Percentiles rank a stretch among this genome's conserved stretches.
phyloP scores from a whole-genome alignment of 2,113 vertebrate species.

The Pangasianodon gigas region DNA sequence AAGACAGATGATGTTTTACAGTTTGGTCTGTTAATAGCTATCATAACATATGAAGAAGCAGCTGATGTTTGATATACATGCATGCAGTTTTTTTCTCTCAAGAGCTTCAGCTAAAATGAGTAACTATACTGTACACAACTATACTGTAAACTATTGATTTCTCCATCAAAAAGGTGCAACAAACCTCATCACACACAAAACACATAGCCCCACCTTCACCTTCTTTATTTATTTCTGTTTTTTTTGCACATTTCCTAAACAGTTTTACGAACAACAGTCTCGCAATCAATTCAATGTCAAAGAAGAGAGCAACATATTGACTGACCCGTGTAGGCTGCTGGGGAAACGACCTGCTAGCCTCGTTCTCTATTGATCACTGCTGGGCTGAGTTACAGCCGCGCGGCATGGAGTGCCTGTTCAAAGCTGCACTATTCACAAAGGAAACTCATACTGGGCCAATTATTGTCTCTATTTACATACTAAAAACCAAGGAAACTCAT shows the following conservation, averaged over 20 bases:
- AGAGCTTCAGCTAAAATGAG: neutral
- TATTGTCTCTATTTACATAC: conserved; percentile 47
- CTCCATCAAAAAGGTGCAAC: neutral
- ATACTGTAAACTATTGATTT: neutral
- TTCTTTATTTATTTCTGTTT: neutral
- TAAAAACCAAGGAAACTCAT: conserved; percentile 38
- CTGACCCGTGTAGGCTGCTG: conserved; percentile 54
- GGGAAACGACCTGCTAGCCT: conserved; percentile 51
- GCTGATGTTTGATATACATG: neutral
- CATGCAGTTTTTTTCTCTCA: neutral
- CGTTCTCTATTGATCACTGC: conserved; percentile 57
- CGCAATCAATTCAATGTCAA: conserved; percentile 57
- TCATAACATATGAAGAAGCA: neutral
- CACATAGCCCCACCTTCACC: neutral
- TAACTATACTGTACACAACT: neutral
- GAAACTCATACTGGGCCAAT: conserved; percentile 36
- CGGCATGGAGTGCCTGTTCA: conserved; percentile 43
- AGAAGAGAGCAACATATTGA: conserved; percentile 64
- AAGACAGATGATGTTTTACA: neutral
- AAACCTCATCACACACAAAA: neutral
- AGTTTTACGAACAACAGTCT: conserved; percentile 52
- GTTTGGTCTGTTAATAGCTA: neutral
- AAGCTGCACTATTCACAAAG: conserved; percentile 43
- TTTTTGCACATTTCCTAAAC: conserved; percentile 51
- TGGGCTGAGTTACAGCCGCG: conserved; percentile 54